These are phyloP conservation scores for Syngnathus typhle DNA, from an alignment of 2,113 vertebrate species.

Conservation along the genomic window DNA sequence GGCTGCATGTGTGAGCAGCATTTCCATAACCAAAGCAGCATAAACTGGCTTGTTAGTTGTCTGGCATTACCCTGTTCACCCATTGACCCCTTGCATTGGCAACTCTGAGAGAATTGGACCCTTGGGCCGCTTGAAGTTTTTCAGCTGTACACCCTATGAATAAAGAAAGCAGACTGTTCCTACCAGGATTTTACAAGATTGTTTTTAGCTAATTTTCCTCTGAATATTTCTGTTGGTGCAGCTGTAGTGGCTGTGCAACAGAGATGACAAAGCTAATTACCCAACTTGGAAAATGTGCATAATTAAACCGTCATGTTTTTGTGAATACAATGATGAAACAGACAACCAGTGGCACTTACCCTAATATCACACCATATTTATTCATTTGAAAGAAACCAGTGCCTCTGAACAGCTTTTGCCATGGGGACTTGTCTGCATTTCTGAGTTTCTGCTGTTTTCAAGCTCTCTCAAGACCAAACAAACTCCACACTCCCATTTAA, in stretches of 20 bases:
- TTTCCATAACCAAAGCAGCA: constrained; percentile 33
- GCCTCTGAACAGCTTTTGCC: constrained; percentile 5
- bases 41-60: constrained; percentile 57
- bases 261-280: constrained; percentile 66
- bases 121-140: constrained; percentile 34
- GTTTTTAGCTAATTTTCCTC: constrained; percentile 39
- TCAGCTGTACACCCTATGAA: constrained; percentile 46
- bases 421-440: constrained; percentile 4
- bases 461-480: constrained; percentile 46
- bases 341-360: constrained; percentile 57
- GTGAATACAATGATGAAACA: constrained; percentile 33
- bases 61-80: constrained; percentile 43
- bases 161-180: constrained; percentile 48
- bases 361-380: constrained; percentile 62
- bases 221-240: constrained; percentile 57
- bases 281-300: constrained; percentile 50
- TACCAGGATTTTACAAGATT: constrained; percentile 38
- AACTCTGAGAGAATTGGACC: constrained; percentile 42
- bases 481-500: constrained; percentile 21
- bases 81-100: constrained; percentile 38
- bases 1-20: constrained; percentile 13
- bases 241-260: constrained; percentile 38
- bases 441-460: constrained; percentile 4
- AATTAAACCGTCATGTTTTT: constrained; percentile 51
- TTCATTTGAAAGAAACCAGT: constrained; percentile 52